Conservation (phyloP, 2,888 invertebrate genomes). For the Lepeophtheirus nordmannii region DNA sequence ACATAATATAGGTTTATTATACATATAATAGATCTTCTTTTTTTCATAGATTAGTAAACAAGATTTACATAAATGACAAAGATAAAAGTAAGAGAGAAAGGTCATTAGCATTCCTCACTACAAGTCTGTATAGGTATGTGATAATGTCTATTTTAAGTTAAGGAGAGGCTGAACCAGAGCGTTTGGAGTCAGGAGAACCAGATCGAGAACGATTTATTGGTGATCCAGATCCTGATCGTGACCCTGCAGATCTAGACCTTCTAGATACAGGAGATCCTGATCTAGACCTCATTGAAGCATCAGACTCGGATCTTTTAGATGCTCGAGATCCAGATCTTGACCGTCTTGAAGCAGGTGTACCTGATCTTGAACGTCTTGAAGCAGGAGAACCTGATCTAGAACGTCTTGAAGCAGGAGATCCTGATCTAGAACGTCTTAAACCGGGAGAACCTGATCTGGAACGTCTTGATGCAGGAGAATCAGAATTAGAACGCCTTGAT, state of each 20-base stretch:
- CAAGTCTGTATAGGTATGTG: too few species aligned
- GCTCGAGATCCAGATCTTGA: not conserved
- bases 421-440: slow-evolving; percentile 21
- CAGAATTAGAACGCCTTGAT: not conserved
- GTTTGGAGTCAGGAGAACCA: not conserved
- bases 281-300: not conserved
- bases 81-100: too few species aligned
- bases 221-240: not conserved
- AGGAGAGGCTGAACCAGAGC: slow-evolving; percentile 21
- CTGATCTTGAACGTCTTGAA: not conserved
- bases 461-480: not conserved
- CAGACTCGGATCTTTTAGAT: not conserved
- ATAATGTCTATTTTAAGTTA: too few species aligned
- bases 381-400: not conserved
- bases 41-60: too few species aligned
- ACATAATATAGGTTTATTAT: too few species aligned
- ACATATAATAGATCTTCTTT: too few species aligned
- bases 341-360: not conserved
- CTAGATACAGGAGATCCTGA: not conserved
- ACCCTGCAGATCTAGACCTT: not conserved
- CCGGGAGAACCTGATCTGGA: slow-evolving; percentile 25
- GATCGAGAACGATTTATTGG: slow-evolving; percentile 2
- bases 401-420: slow-evolving; percentile 18
- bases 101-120: too few species aligned
- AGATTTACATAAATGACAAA: too few species aligned